A percentile compares a stretch with the other conserved stretches of the same genome.
Conservation (phyloP, 2,888 invertebrate species). For the Caenorhabditis sp. region DNA sequence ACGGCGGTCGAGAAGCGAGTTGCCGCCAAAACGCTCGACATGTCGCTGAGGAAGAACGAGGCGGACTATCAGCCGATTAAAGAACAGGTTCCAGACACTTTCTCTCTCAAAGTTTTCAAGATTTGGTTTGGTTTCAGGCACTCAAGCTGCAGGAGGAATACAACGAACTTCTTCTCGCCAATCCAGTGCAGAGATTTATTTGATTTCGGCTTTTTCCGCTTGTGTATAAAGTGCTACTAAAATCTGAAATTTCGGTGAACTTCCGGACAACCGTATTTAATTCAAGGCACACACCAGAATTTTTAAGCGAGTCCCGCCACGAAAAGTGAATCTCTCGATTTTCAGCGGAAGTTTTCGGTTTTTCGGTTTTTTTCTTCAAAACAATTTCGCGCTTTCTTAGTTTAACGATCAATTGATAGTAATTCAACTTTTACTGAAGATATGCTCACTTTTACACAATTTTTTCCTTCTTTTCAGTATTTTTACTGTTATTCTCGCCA, state of each 20-base stretch:
- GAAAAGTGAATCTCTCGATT: neutral
- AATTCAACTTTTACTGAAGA: no score
- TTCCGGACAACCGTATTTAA: no score
- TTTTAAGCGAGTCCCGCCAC: neutral
- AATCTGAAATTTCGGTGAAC: no score
- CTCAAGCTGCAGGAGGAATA: conserved; percentile 34
- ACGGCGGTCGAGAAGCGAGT: conserved; percentile 36
- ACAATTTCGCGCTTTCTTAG: neutral
- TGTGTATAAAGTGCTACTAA: no score
- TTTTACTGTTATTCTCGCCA: neutral
- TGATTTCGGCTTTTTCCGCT: no score
- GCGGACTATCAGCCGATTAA: conserved; percentile 63
- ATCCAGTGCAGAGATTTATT: no score
- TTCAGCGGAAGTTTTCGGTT: no score
- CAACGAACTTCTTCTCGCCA: conserved; percentile 33
- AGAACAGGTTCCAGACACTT: conserved; percentile 62
- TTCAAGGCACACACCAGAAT: conserved; percentile 1
- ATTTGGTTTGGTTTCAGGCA: conserved; percentile 27
- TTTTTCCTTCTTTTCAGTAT: neutral
- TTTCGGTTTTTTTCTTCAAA: neutral
- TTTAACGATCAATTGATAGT: neutral
- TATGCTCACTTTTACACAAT: no score
- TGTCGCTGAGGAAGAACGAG: conserved; percentile 56
- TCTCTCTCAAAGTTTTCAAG: no score
- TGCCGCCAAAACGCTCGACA: conserved; percentile 36